Evolutionary conservation across 1,140 invertebrate genomes (phyloP).

Genomic region (Drusus annulatus): DNA sequence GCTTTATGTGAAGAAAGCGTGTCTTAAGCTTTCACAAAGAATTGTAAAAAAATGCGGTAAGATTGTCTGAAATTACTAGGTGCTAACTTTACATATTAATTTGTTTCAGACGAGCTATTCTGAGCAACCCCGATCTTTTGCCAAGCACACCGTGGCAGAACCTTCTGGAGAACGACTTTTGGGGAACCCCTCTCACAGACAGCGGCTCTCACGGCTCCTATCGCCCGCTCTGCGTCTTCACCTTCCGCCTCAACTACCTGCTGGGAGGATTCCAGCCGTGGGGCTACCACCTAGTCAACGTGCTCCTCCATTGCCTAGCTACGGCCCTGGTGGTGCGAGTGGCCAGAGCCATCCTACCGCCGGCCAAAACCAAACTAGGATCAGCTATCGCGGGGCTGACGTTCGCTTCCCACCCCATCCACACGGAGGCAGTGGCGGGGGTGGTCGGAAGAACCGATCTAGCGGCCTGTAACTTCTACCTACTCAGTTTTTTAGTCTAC

Average conservation of each 20-base stretch:
- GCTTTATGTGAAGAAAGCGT: neutral
- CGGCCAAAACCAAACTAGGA: slow-evolving; percentile 74
- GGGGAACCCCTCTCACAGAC: slow-evolving; percentile 90
- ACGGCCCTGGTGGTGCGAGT: slow-evolving; percentile 85
- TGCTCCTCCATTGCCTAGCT: slow-evolving; percentile 86
- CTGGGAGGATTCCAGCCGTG: slow-evolving; percentile 90
- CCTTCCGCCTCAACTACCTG: slow-evolving; percentile 92
- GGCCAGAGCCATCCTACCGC: slow-evolving; percentile 77
- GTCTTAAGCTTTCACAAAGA: neutral
- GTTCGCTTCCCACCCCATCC: slow-evolving; percentile 96
- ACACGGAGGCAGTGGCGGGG: slow-evolving; percentile 97
- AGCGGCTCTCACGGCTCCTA: slow-evolving; percentile 94
- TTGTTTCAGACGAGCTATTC: slow-evolving; percentile 86
- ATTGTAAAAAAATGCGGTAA: neutral
- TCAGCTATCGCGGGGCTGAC: slow-evolving; percentile 86
- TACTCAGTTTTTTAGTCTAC: slow-evolving; percentile 89
- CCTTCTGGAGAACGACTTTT: slow-evolving; percentile 90
- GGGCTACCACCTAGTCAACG: slow-evolving; percentile 94
- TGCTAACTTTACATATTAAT: neutral
- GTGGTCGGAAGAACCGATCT: slow-evolving; percentile 96
- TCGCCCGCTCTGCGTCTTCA: slow-evolving; percentile 91
- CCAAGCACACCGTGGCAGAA: slow-evolving; percentile 82
- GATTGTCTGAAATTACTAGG: neutral
- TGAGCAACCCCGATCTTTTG: slow-evolving; percentile 89
- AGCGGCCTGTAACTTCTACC: slow-evolving; percentile 91